Evolutionary conservation across 2,113 vertebrate species (phyloP).

Genomic region (Archilochus colubris): DNA sequence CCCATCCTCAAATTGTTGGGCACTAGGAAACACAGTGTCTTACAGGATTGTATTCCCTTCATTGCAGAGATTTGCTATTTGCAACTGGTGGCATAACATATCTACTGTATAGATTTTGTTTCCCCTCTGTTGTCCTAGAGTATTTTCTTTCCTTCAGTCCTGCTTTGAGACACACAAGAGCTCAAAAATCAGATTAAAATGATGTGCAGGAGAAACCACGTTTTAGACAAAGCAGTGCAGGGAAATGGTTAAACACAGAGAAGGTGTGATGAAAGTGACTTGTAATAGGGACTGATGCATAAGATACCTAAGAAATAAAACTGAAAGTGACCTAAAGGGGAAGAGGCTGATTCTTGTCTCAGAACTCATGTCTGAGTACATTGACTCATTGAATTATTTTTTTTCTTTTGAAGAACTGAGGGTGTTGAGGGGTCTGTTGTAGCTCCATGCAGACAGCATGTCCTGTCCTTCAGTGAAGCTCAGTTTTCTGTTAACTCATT

Average conservation of each 20-base stretch:
- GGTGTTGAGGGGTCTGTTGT: not conserved
- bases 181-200: not conserved
- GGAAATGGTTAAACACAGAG: not conserved
- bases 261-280: not conserved
- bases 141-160: not conserved
- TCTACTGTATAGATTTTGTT: not conserved
- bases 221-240: not conserved
- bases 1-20: not conserved
- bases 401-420: not conserved
- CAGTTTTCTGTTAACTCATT: not conserved
- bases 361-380: not conserved
- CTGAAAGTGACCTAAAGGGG: not conserved
- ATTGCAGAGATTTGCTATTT: not conserved
- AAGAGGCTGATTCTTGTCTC: not conserved
- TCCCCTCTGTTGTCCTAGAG: not conserved
- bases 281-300: not conserved
- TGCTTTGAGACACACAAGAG: not conserved
- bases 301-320: constrained; percentile 3
- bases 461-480: not conserved
- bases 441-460: not conserved
- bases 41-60: not conserved
- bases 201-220: not conserved
- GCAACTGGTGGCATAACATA: not conserved
- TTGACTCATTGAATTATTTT: not conserved
- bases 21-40: not conserved